Evolutionary conservation across 1,140 invertebrate species (phyloP).

Genomic region (Akabosia matsudoensis): DNA sequence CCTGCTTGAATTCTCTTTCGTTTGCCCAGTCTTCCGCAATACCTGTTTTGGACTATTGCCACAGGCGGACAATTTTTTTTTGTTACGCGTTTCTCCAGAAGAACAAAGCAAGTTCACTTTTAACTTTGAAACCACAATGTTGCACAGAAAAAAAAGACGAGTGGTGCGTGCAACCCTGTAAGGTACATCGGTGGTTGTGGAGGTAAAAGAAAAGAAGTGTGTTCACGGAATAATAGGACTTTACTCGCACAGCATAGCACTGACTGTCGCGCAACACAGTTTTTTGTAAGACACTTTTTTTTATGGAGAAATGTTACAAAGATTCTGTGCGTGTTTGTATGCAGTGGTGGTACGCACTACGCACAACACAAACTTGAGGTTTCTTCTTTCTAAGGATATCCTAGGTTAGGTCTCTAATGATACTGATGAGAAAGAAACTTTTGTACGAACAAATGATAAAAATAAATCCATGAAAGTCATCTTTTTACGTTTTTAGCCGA

Average conservation of each 20-base stretch:
- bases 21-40: constrained; percentile 4
- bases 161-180: not conserved
- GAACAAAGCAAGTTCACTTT: not conserved
- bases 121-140: not conserved
- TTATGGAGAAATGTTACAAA: not conserved
- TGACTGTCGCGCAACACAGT: not conserved
- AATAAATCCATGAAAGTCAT: not conserved
- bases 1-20: not conserved
- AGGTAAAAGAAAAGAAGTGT: not conserved
- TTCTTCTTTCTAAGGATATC: not conserved
- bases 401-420: constrained; percentile 5
- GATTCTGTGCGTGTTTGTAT: not conserved
- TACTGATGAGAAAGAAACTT: not conserved
- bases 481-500: not conserved
- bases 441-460: not conserved
- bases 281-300: not conserved
- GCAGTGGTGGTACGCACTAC: not conserved
- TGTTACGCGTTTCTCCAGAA: constrained; percentile 7
- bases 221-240: not conserved
- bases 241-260: not conserved
- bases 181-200: not conserved
- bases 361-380: not conserved
- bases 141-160: not conserved
- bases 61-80: not conserved
- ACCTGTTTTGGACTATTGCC: not conserved